These are phyloP conservation scores for Pocillopora damicornis DNA, from an alignment of 64 coral and sea anemone species.

Conservation along the genomic window DNA sequence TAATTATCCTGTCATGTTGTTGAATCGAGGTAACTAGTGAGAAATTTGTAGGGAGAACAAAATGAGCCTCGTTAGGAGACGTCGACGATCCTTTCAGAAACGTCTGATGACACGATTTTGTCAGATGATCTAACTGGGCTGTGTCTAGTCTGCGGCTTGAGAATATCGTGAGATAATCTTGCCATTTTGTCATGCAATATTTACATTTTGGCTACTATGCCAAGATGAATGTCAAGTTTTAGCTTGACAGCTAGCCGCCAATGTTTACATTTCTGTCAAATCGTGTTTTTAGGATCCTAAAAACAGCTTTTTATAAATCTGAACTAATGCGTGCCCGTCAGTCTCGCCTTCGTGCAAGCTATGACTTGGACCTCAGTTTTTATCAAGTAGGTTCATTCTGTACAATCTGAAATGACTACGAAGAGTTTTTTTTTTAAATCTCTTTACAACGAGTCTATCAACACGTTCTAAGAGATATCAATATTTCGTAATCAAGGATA, in stretches of 20 bases:
- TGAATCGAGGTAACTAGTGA: not conserved
- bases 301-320: not conserved
- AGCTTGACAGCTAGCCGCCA: not conserved
- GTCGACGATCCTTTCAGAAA: not conserved
- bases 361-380: no score
- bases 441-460: no score
- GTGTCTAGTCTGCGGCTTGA: not conserved
- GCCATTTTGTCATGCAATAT: not conserved
- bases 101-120: not conserved
- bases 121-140: not conserved
- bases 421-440: no score
- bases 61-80: not conserved
- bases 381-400: no score
- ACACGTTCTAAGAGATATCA: no score
- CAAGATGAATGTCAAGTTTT: not conserved
- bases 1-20: not conserved
- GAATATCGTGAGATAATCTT: not conserved
- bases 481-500: no score
- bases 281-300: not conserved
- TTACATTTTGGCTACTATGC: not conserved
- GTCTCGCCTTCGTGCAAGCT: no score
- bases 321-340: not conserved
- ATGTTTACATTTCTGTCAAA: no score
- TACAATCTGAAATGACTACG: no score
- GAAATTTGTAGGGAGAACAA: not conserved